phyloP scores from a whole-genome alignment of 2,797 vertebrate species.

The Scolopax rusticola region DNA sequence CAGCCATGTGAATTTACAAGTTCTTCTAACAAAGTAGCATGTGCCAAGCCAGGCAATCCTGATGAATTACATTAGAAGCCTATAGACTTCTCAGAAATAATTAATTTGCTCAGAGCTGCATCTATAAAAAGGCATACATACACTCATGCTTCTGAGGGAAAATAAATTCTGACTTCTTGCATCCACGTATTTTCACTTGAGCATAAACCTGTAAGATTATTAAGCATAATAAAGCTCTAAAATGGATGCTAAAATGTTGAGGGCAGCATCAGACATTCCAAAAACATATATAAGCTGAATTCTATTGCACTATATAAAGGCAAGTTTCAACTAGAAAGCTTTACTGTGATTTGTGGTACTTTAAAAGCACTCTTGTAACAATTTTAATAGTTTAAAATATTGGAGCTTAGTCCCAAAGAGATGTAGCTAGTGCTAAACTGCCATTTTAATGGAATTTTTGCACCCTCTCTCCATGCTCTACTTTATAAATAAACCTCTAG shows the following conservation, averaged over 20 bases:
- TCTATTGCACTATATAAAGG: slow-evolving; percentile 32
- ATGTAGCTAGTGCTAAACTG: slow-evolving; percentile 33
- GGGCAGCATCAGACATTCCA: slow-evolving; percentile 33
- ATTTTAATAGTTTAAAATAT: slow-evolving; percentile 69
- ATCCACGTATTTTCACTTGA: neutral
- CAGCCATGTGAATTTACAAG: neutral
- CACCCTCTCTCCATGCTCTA: slow-evolving; percentile 19
- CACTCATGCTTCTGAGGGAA: neutral
- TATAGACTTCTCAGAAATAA: slow-evolving; percentile 4
- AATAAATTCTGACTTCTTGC: slow-evolving; percentile 33
- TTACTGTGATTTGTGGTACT: slow-evolving; percentile 55
- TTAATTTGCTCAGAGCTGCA: neutral
- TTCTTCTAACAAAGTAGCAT: neutral
- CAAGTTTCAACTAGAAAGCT: slow-evolving; percentile 57
- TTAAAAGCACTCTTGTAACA: slow-evolving; percentile 54
- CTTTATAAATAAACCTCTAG: slow-evolving; percentile 71
- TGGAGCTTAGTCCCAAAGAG: slow-evolving; percentile 50
- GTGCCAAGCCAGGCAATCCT: slow-evolving; percentile 19
- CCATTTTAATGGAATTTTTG: slow-evolving; percentile 66
- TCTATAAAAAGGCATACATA: neutral
- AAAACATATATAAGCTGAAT: slow-evolving; percentile 37
- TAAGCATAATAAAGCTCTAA: slow-evolving; percentile 48
- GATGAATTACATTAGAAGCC: neutral
- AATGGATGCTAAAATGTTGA: slow-evolving; percentile 45
- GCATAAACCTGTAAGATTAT: slow-evolving; percentile 29